Evolutionary conservation across 2,888 invertebrate species (phyloP).

Genomic region (Gari tellinella): DNA sequence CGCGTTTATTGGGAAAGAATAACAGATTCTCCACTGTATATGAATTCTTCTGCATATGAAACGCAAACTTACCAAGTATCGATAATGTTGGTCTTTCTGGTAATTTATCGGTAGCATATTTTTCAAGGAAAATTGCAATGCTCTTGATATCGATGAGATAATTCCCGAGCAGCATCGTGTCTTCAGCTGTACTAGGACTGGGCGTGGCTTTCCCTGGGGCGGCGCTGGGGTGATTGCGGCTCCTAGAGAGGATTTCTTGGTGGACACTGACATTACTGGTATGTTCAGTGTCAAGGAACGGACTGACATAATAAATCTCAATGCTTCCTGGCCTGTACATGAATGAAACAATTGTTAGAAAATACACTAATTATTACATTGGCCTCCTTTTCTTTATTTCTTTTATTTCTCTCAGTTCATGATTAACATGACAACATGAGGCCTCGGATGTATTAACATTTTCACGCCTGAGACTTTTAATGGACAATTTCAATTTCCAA

Average conservation of each 20-base stretch:
- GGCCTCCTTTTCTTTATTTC: too few species aligned
- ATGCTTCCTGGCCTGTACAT: conserved; percentile 18
- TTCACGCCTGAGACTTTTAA: too few species aligned
- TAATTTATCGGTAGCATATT: conserved; percentile 8
- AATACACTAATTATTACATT: too few species aligned
- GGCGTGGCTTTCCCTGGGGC: neutral
- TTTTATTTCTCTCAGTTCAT: too few species aligned
- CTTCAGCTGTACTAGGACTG: neutral
- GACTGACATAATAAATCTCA: conserved; percentile 11
- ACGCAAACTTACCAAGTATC: too few species aligned
- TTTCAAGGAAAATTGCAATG: conserved; percentile 15
- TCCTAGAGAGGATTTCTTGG: conserved; percentile 2
- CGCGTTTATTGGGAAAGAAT: too few species aligned
- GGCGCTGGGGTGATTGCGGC: too few species aligned
- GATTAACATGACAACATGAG: too few species aligned
- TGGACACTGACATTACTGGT: conserved; percentile 8
- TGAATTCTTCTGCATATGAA: too few species aligned
- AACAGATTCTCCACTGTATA: too few species aligned
- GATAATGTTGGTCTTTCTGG: conserved; percentile 12
- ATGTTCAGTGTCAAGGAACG: conserved; percentile 8
- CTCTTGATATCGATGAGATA: conserved; percentile 11
- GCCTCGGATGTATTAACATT: too few species aligned
- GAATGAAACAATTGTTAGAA: neutral
- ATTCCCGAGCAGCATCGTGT: conserved; percentile 14
- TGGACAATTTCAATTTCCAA: too few species aligned